A percentile compares a stretch with the other conserved stretches of the same genome.
Evolutionary conservation across 2,888 invertebrate genomes (phyloP).

Genomic region (Stenotaenia linearis): DNA sequence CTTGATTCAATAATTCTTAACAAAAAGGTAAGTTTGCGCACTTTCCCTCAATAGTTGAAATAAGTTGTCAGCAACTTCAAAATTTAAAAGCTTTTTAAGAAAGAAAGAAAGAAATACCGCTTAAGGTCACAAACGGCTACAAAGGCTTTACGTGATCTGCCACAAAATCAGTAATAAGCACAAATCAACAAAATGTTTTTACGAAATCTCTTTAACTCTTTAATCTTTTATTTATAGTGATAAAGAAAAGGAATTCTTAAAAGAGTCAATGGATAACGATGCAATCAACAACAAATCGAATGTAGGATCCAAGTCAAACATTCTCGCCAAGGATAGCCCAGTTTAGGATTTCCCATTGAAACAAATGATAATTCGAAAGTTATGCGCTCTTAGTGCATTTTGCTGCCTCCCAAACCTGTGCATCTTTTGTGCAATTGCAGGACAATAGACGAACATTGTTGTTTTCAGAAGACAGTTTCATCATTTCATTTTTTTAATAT

Average conservation of each 20-base stretch:
- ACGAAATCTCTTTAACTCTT: no score
- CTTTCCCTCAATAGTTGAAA: no score
- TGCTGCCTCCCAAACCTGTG: slow-evolving; percentile 26
- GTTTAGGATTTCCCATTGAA: slow-evolving; percentile 55
- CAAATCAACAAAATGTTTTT: no score
- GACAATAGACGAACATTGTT: not conserved
- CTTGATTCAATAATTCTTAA: no score
- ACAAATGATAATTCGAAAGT: not conserved
- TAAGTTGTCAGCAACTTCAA: no score
- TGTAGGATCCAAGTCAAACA: slow-evolving; percentile 64
- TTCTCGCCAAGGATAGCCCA: slow-evolving; percentile 77
- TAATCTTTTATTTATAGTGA: slow-evolving; percentile 7
- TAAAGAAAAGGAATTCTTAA: slow-evolving; percentile 33
- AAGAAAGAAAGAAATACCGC: no score
- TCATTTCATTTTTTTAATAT: not conserved
- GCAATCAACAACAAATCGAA: slow-evolving; percentile 38
- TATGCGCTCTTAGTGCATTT: slow-evolving; percentile 19
- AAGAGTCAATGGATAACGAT: slow-evolving; percentile 37
- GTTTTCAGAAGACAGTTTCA: slow-evolving; percentile 10
- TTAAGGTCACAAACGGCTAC: no score
- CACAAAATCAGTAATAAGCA: no score
- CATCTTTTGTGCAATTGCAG: slow-evolving; percentile 20
- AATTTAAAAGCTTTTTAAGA: no score
- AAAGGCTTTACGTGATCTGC: no score
- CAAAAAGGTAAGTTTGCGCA: no score